Conservation (phyloP, 2,888 invertebrate genomes). For the Tortrix viridana region DNA sequence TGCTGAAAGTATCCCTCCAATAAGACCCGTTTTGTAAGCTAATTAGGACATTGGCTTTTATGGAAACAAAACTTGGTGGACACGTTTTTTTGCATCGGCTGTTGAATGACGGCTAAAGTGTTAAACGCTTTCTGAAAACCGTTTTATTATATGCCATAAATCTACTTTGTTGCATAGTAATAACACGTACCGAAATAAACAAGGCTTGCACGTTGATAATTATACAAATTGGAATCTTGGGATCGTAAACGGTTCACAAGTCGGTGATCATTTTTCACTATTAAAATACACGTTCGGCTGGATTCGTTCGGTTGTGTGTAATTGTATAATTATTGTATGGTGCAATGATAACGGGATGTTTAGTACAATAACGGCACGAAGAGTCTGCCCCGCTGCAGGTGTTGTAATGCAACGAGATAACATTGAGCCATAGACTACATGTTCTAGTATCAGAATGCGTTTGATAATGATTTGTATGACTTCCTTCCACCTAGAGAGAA, state of each 20-base stretch:
- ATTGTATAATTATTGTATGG: constrained; percentile 57
- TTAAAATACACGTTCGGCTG: constrained; percentile 63
- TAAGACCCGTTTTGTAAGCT: constrained; percentile 12
- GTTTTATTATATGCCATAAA: constrained; percentile 60
- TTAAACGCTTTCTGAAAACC: constrained; percentile 51
- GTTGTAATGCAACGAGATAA: constrained; percentile 39
- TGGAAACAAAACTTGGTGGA: constrained; percentile 2
- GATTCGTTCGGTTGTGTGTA: constrained; percentile 52
- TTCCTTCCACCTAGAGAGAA: too few relatives aligned
- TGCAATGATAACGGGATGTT: constrained; percentile 64
- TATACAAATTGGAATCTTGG: constrained; percentile 60
- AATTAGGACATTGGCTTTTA: constrained; percentile 29
- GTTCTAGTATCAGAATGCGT: too few relatives aligned
- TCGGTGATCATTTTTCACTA: constrained; percentile 67
- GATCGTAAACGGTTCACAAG: constrained; percentile 59
- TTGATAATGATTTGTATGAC: too few relatives aligned
- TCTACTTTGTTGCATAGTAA: constrained; percentile 53
- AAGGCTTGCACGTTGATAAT: constrained; percentile 67
- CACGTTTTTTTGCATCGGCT: constrained; percentile 19
- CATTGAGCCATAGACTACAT: not conserved
- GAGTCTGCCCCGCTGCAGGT: constrained; percentile 34
- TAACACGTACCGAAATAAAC: constrained; percentile 59
- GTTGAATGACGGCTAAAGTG: constrained; percentile 39
- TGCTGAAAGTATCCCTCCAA: constrained; percentile 37
- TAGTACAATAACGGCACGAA: constrained; percentile 50